Base-by-base conservation (phyloP, 2,888 invertebrate genomes). In the Rhamnusium bicolor region DNA sequence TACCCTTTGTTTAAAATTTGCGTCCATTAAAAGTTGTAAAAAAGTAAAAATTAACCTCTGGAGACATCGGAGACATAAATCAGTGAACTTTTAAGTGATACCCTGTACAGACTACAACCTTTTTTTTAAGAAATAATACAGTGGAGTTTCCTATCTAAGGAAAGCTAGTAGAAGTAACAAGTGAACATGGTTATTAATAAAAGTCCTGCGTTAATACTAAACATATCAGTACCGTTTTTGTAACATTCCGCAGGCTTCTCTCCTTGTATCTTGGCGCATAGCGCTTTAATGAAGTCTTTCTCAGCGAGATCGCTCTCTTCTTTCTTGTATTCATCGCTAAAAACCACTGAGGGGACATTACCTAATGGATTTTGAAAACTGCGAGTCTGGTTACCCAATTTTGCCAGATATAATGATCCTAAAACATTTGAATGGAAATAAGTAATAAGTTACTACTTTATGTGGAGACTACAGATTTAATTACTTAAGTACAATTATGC, bases 301-400 rank as follows among this genome's bases (percentile, higher is more conserved):
- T 79, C 79, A 1, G 76, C 76, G 47, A 76, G 71, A 51, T 79
- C 79, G 67, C 77, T 79, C 47, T 79, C 79, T 29, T 79, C 78
- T 51, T 79, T 79, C 71, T 79, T 79, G 68, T 77, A 79, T 27
- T 79, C 79, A 62, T 79, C 79, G 70, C 79, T 79, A 72, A 79
- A 79, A 40, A 79, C 75, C 21, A 73, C 71, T 47, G 74, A 69
- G 67, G 75, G 76, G 3, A 69, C 62, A 46, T 75, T 75, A 58
- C 75, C 75, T 71, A 70, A 49, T 16, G 75, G 56, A 72, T 69
- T 71, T 54, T 72, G 75, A 47, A 71, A 61, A 71, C 63, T 79
- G 46, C 77, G 75, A 18, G 79, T 79, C 47, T 79, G 79, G 70
- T 79, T 79, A 47, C 79, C 79, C 69, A 79, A 40, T 72, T 79